Percentiles rank a stretch among this genome's conserved stretches.
These are phyloP conservation scores for Euborellia annulipes DNA, from an alignment of 1,140 invertebrate species.

Conservation along the genomic window DNA sequence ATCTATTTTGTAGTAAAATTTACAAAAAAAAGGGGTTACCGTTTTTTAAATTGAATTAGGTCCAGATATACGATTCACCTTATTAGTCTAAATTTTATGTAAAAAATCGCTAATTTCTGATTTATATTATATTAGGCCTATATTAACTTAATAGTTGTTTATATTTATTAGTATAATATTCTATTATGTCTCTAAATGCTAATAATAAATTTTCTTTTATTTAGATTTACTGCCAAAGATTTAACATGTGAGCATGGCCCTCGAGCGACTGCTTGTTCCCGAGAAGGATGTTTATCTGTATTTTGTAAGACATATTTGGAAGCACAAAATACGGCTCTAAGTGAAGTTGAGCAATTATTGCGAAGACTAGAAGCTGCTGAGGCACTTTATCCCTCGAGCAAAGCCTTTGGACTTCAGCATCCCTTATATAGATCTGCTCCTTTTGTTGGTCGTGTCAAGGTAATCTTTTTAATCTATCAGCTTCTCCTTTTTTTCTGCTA, in stretches of 20 bases:
- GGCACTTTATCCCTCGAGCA: slow-evolving; percentile 67
- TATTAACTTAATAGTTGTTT: slow-evolving; percentile 15
- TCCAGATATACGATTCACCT: no score
- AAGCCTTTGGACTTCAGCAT: slow-evolving; percentile 55
- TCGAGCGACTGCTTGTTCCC: no score
- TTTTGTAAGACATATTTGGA: slow-evolving; percentile 50
- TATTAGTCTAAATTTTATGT: no score
- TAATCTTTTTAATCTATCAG: no score
- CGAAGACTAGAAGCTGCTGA: slow-evolving; percentile 58
- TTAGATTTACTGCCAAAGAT: not conserved
- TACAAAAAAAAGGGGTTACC: no score
- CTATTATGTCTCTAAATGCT: not conserved
- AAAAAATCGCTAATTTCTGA: no score
- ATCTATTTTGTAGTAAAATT: no score
- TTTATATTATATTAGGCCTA: no score
- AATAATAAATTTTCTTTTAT: slow-evolving; percentile 10
- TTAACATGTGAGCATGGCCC: no score
- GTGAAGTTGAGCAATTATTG: slow-evolving; percentile 52
- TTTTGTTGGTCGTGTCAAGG: slow-evolving; percentile 49
- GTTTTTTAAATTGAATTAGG: no score
- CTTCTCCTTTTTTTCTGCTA: no score
- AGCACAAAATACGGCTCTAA: slow-evolving; percentile 50
- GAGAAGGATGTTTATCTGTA: slow-evolving; percentile 45
- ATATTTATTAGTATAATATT: slow-evolving; percentile 5
- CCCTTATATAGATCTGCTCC: slow-evolving; percentile 47